Base-by-base conservation (phyloP, 2,797 vertebrate species). In the Malurus leucopterus region DNA sequence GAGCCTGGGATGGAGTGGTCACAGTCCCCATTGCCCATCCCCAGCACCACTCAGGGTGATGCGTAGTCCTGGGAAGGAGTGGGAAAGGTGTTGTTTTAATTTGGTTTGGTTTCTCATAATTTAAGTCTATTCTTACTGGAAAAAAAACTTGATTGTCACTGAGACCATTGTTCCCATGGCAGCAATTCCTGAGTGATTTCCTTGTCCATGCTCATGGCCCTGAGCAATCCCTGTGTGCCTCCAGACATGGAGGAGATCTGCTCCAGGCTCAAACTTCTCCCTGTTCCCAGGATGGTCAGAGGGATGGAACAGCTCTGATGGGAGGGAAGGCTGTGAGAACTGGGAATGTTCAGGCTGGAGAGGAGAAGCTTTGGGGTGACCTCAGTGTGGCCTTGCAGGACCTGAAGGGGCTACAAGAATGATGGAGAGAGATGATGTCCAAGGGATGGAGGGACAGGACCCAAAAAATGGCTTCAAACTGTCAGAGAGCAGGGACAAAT, bases 391-490 rank as follows among this genome's bases (percentile, higher is more conserved):
- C 30, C 12, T 71, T 69, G 0, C 34, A 69, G 47, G 0, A 4
- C 30, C 55, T n/a, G 34, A 61, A 69, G 18, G 41, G 0, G 9
- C 34, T 0, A 21, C 9, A 54, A 17, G 22, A 49, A 41, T 19
- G 0, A 13, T 23, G 43, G 34, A 43, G 30, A 54, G 14, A 22
- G 30, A 5, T 21, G 1, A 0, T 21, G 12, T 3, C 7, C 5
- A 49, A 22, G 43, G 30, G 49, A 2, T 54, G 36, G 72, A 49
- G 41, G 6, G 22, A 19, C 64, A 69, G 64, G 64, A 32, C 10
- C 27, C 2, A 3, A 27, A 4, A 1, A 1, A 49, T 36, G 26
- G 55, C 20, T 22, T 69, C 64, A 26, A 2, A 46, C 23, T 40
- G 17, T 6, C 38, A 32, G 16, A 27, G 27, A 10, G 6, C 6